Base-by-base conservation (phyloP, 64 coral and sea anemone genomes). In the Porites lutea region DNA sequence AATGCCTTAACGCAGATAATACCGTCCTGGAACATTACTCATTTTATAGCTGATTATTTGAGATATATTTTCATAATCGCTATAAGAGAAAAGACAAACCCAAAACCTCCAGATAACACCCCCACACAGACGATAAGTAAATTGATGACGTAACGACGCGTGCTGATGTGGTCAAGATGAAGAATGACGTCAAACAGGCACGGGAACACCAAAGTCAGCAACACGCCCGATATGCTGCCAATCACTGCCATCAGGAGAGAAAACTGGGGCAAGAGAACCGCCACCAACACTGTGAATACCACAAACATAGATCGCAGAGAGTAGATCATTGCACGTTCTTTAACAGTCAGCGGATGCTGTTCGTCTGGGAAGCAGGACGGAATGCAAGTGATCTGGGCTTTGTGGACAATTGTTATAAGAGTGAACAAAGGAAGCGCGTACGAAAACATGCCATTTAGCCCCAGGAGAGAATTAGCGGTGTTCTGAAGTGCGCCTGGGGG, bases 221-320 rank as follows among this genome's bases (percentile, higher is more conserved):
- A 75, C 1, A 98, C 96, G 8, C 93, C 96, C 14, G 96, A 98
- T 9, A 98, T 72, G 65, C 96, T 98, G 48, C 96, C 96, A 59
- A 98, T 93, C 6, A 98, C 86, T 12, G 96, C 96, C 96, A 98
- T 98, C 3, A 98, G 62, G 1, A 98, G 66, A 43, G 96, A 95
- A 79, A 98, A 98, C 75, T 98, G 90, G 14, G 96, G 96, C 6
- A 98, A 68, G 9, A 95, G 79, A 16, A 98, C 87, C 2, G 93
- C 93, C 14, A 95, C 47, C 3, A 88, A 18, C 0, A 93, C 90
- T 3, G 94, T 93, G 6, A 96, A 47, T 7, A 95, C 37, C 62
- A 98, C 93, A 78, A 99, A 96, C 48, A 96, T 22, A 13, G 90
- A 74, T 58, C 97, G 71, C 18, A 99, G 74, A 11, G 86, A 79